These are phyloP conservation scores for Artibeus jamaicensis DNA, from an alignment of 2,797 vertebrate species.

Conservation along the genomic window DNA sequence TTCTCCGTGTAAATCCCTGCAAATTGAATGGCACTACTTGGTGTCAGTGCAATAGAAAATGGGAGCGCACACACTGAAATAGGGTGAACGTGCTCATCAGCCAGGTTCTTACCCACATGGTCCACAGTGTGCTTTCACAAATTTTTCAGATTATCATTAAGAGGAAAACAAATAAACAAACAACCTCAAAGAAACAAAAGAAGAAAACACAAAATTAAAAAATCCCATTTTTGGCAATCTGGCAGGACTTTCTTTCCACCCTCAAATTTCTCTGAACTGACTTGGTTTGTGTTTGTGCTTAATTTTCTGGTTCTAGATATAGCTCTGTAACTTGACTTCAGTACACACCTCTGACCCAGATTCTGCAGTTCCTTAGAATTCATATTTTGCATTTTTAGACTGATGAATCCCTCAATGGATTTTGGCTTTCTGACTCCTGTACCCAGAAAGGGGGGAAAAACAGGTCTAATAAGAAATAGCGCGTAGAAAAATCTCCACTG, in stretches of 20 bases:
- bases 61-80: not conserved
- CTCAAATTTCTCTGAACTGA: not conserved
- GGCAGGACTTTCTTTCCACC: not conserved
- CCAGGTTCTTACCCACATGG: not conserved
- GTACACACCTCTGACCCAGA: not conserved
- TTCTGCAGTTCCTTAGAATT: not conserved
- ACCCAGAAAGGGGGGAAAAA: not conserved
- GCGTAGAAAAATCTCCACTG: not conserved
- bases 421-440: not conserved
- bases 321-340: not conserved
- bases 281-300: not conserved
- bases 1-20: not conserved
- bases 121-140: not conserved
- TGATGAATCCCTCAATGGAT: not conserved
- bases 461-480: not conserved
- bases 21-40: not conserved
- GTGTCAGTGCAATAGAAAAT: not conserved
- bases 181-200: not conserved
- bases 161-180: not conserved
- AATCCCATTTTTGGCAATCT: not conserved
- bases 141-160: not conserved
- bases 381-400: not conserved
- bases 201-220: not conserved
- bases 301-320: not conserved
- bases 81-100: not conserved